phyloP scores from a whole-genome alignment of 2,888 invertebrate species.

The Trichogramma dendrolimi region DNA sequence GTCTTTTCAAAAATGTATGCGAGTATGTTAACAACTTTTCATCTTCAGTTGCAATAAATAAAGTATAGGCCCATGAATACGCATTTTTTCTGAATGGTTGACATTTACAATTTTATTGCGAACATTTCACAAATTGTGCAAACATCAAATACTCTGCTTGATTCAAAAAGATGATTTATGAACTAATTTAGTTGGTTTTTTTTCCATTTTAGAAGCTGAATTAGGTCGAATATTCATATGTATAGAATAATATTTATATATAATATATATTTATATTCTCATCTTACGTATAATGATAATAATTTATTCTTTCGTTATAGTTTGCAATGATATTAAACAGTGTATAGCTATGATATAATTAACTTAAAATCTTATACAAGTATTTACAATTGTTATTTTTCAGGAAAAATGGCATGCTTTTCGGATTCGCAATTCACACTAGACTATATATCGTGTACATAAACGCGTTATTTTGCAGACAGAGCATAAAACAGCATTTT shows the following conservation, averaged over 20 bases:
- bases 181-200: not conserved
- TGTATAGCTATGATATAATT: too few relatives aligned
- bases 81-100: conserved; percentile 1
- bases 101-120: conserved; percentile 13
- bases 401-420: conserved; percentile 25
- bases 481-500: conserved; percentile 22
- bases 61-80: conserved; percentile 22
- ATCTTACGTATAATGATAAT: not conserved
- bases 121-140: too few relatives aligned
- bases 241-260: conserved; percentile 1
- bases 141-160: too few relatives aligned
- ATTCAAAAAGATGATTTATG: too few relatives aligned
- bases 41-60: too few relatives aligned
- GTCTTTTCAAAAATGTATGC: too few relatives aligned
- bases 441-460: conserved; percentile 18
- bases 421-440: conserved; percentile 23
- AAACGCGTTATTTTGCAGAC: conserved; percentile 21
- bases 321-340: not conserved
- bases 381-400: not conserved
- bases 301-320: conserved; percentile 1
- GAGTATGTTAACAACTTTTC: too few relatives aligned
- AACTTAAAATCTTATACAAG: too few relatives aligned
- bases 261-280: not conserved
- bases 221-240: conserved; percentile 23
- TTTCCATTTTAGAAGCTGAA: conserved; percentile 16